These are phyloP conservation scores for Burhinus bistriatus DNA, from an alignment of 2,113 vertebrate genomes.

Conservation along the genomic window DNA sequence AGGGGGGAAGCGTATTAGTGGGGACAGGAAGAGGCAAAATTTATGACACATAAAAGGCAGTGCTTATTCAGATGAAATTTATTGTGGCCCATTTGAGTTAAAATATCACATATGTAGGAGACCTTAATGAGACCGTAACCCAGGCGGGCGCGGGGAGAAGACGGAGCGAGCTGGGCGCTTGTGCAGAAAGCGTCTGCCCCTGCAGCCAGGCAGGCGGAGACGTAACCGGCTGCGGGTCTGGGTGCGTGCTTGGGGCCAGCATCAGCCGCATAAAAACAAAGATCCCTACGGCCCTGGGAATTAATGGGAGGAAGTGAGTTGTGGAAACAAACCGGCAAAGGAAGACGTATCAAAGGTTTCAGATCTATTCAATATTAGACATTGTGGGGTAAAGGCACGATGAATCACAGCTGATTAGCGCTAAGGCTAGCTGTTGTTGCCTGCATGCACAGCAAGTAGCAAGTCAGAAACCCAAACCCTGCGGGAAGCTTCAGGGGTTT, in stretches of 20 bases:
- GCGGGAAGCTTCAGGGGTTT: not conserved
- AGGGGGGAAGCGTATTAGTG: not conserved
- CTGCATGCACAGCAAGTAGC: not conserved
- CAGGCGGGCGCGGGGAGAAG: not conserved
- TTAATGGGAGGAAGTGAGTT: not conserved
- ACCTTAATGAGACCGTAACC: not conserved
- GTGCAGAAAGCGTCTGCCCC: not conserved
- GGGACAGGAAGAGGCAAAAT: conserved; percentile 2
- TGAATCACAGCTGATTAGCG: not conserved
- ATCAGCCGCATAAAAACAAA: not conserved
- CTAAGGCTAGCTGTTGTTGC: not conserved
- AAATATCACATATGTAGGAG: conserved; percentile 4
- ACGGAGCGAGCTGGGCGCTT: not conserved
- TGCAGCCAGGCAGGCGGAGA: not conserved
- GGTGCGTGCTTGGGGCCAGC: not conserved
- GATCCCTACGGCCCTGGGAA: not conserved
- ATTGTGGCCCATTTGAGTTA: conserved; percentile 28
- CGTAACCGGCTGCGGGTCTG: not conserved
- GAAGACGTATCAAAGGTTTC: not conserved
- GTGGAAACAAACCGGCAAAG: not conserved
- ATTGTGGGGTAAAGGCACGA: not conserved
- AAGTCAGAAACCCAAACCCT: not conserved
- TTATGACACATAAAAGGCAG: conserved; percentile 24
- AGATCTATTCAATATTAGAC: not conserved
- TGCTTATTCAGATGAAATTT: conserved; percentile 42